Base-by-base conservation (phyloP, 1,140 invertebrate genomes). In the Formica selysi region DNA sequence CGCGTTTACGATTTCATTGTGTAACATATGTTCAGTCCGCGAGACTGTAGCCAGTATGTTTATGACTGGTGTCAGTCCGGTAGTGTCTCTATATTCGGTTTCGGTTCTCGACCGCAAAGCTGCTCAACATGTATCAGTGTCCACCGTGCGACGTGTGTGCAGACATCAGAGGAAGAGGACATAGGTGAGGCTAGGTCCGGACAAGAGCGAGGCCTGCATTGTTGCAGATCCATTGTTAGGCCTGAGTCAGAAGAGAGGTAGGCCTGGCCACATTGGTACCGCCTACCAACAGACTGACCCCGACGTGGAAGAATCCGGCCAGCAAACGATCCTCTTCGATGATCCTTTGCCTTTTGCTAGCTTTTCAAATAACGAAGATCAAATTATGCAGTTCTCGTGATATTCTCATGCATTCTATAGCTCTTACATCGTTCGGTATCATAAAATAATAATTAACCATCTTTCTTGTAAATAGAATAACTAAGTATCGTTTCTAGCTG, bases 231-330 rank as follows among this genome's bases (percentile, higher is more conserved):
- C 91, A 91, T 91, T 91, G 90, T 91, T 85, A 78, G 62, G 65
- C 73, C 64, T 64, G 86, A 90, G 81, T 88, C 68, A 68, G 86
- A 90, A 67, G 83, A 85, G 70, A 85, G 86, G 92, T 91, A 92
- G 92, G 92, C 88, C 88, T 91, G 92, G 91, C 92, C 76, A 87
- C 80, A 68, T 57, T 87, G 91, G 92, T 88, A 91, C 91, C 92
- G 92, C 92, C 92, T 92, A 92, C 92, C 86, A 51, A 51, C 48
- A 86, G 85, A 91, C 87, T 91, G 91, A 92, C 91, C 85, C 74
- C 76, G 87, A 84, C 89, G 87, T 78, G 81, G 65, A 89, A 90
- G 85, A 79, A 90, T 80, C 86, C 41, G 70, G 78, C 90, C 86
- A 84, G 78, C 78, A 78, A 89, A 89, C 71, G 65, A 44, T 76